Evolutionary conservation across 2,888 invertebrate genomes (phyloP).

Genomic region (Tyria jacobaeae): DNA sequence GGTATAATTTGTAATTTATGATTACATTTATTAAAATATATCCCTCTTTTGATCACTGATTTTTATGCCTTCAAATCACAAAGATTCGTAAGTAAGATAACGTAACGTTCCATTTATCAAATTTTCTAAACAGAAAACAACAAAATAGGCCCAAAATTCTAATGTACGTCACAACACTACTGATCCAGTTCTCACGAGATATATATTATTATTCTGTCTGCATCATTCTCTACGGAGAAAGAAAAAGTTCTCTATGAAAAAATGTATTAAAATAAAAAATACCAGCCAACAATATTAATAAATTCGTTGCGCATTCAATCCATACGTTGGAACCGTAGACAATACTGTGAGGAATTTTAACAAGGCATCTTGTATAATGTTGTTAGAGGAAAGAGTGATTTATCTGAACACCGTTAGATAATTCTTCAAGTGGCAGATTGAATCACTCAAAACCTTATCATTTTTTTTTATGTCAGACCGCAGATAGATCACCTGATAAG

Average conservation of each 20-base stretch:
- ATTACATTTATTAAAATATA: background rate
- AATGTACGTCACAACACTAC: conserved; percentile 34
- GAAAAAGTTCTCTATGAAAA: conserved; percentile 43
- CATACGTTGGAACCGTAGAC: conserved; percentile 33
- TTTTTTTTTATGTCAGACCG: background rate
- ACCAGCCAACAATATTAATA: conserved; percentile 40
- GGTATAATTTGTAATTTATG: background rate
- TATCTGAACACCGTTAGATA: conserved; percentile 24
- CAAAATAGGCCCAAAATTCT: conserved; percentile 18
- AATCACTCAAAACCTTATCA: background rate
- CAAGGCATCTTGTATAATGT: conserved; percentile 27
- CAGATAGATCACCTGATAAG: too few species aligned
- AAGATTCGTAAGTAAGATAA: background rate
- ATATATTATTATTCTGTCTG: conserved; percentile 41
- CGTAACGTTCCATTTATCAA: background rate
- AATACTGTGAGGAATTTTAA: conserved; percentile 37
- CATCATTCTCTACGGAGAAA: conserved; percentile 33
- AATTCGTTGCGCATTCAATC: conserved; percentile 43
- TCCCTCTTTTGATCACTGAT: too few species aligned
- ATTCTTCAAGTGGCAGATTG: background rate
- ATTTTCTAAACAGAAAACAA: conserved; percentile 24
- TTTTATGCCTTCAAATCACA: background rate
- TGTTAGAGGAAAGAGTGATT: conserved; percentile 27
- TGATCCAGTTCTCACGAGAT: conserved; percentile 37
- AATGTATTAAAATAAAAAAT: conserved; percentile 47